A percentile compares a stretch with the other conserved stretches of the same genome.
phyloP scores from a whole-genome alignment of 2,113 vertebrate genomes.

The Phaethon lepturus region DNA sequence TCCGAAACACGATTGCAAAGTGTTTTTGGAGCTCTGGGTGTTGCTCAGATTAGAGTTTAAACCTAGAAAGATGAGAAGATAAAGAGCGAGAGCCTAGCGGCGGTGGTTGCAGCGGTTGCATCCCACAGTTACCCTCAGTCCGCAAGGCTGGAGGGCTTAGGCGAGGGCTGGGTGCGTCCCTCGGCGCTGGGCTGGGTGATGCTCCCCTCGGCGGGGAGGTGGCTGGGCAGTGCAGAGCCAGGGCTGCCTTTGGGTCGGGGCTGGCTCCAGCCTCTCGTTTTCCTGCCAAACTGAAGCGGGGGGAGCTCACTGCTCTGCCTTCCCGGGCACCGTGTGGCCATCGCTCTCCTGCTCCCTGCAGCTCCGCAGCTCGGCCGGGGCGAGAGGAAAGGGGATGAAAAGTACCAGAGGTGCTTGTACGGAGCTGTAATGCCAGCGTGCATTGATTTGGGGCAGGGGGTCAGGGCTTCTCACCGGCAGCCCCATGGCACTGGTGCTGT shows the following conservation, averaged over 20 bases:
- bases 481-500: rapidly evolving
- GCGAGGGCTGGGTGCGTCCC: rapidly evolving
- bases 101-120: neutral
- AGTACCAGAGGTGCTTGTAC: neutral
- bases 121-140: rapidly evolving
- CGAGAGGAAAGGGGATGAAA: neutral
- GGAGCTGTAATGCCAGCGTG: rapidly evolving
- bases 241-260: rapidly evolving
- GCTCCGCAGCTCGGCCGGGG: rapidly evolving
- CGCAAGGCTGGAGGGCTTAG: rapidly evolving
- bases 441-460: rapidly evolving
- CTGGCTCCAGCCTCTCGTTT: rapidly evolving
- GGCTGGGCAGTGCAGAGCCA: neutral
- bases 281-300: rapidly evolving
- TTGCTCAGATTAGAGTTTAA: neutral
- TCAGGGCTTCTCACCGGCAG: neutral
- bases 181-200: neutral
- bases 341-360: neutral
- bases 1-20: neutral
- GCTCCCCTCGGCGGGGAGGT: neutral
- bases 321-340: rapidly evolving
- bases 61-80: neutral
- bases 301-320: neutral
- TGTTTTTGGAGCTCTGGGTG: neutral
- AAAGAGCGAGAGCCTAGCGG: neutral